Evolutionary conservation across 2,113 vertebrate species (phyloP).

Genomic region (Gracilinanus agilis): DNA sequence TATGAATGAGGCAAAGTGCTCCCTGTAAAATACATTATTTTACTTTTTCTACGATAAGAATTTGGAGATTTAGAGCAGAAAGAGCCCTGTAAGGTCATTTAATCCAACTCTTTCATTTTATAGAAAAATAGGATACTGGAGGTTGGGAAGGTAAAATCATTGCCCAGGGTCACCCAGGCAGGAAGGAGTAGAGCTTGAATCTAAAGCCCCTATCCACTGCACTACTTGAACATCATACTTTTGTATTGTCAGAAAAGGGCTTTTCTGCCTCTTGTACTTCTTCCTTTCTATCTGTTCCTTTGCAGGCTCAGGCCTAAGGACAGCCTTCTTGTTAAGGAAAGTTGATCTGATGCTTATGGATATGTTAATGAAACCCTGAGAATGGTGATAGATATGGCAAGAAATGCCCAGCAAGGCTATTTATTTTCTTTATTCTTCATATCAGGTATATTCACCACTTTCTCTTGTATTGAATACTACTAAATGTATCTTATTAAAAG

Average conservation of each 20-base stretch:
- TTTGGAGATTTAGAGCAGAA: neutral
- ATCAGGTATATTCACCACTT: conserved; percentile 39
- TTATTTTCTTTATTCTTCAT: neutral
- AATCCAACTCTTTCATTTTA: no score
- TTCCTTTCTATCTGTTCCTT: conserved; percentile 13
- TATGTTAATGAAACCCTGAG: neutral
- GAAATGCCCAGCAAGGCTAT: neutral
- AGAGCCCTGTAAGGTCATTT: neutral
- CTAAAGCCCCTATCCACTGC: neutral
- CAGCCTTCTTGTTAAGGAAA: neutral
- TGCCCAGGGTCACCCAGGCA: neutral
- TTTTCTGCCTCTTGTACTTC: conserved; percentile 1
- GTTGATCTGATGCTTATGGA: neutral
- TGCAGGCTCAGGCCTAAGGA: neutral
- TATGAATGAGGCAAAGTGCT: neutral
- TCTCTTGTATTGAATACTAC: conserved; percentile 42
- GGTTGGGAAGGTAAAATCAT: neutral
- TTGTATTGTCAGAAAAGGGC: conserved; percentile 43
- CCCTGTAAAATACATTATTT: conserved; percentile 5
- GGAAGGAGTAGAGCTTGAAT: neutral
- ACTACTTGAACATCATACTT: neutral
- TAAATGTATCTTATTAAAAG: conserved; percentile 32
- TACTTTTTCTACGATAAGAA: neutral
- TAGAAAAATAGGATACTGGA: neutral
- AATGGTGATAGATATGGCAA: neutral